Evolutionary conservation across 2,113 vertebrate species (phyloP).

Genomic region (Oncorhynchus nerka): DNA sequence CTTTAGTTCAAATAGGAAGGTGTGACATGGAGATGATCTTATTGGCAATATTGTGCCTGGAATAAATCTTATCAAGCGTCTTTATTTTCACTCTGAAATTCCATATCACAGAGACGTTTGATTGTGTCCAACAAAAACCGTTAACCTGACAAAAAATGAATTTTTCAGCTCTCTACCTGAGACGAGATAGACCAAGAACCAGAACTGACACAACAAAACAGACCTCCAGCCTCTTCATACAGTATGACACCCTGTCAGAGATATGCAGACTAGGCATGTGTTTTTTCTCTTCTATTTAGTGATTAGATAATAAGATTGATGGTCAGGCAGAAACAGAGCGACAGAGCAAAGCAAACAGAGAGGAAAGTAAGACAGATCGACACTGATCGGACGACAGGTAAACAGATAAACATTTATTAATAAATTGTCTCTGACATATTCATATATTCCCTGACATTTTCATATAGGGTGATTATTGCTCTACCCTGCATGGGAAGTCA

Average conservation of each 20-base stretch:
- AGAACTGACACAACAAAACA: slow-evolving; percentile 14
- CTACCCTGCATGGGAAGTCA: slow-evolving; percentile 4
- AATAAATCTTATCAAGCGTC: slow-evolving; percentile 12
- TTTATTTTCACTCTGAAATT: background rate
- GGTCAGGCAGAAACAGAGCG: slow-evolving; percentile 27
- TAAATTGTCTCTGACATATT: slow-evolving; percentile 21
- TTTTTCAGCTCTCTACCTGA: slow-evolving; percentile 12
- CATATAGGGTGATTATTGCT: slow-evolving; percentile 14
- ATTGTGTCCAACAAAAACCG: background rate
- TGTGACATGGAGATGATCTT: background rate
- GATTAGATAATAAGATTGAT: slow-evolving; percentile 52
- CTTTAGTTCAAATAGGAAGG: background rate
- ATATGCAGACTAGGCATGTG: slow-evolving; percentile 18
- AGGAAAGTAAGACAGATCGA: slow-evolving; percentile 30
- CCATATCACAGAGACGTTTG: background rate
- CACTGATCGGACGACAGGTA: slow-evolving; percentile 5
- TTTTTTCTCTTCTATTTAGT: slow-evolving; percentile 37
- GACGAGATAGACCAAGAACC: slow-evolving; percentile 31
- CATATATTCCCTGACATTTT: slow-evolving; percentile 24
- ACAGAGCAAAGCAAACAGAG: background rate
- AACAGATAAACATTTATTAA: slow-evolving; percentile 18
- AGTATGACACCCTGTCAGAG: slow-evolving; percentile 9
- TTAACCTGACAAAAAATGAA: background rate
- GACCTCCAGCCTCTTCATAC: slow-evolving; percentile 2
- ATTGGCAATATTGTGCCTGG: slow-evolving; percentile 31